Base-by-base conservation (phyloP, 2,113 vertebrate species). In the Erpornis zantholeuca region DNA sequence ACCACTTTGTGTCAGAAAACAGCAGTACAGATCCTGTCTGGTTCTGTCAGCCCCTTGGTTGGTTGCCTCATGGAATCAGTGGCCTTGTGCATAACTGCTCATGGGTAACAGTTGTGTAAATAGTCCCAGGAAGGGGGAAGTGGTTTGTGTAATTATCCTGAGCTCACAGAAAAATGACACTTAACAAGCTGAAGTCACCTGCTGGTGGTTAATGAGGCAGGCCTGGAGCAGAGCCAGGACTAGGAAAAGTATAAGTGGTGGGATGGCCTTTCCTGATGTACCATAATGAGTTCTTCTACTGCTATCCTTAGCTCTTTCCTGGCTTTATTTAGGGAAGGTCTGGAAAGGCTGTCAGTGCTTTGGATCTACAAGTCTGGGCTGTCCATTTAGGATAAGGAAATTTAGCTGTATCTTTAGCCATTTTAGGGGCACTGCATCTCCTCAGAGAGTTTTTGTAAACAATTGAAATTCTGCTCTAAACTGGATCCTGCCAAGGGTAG, bases 81-180 rank as follows among this genome's bases (percentile, higher is more conserved):
- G 82, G 38, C 73, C 70, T 52, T 19, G 22, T 29, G 44, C 8
- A 0, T 11, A 31, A 38, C 6, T 60, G 66, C 49, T 82, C 3
- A 0, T 15, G 15, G 1, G 15, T 17, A 56, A 60, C 15, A 4
- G 25, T 78, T 0, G 0, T 0, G 1, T 44, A 60, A 76, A 33
- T 19, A 31, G 52, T 72, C 29, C 22, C 17, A 1, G 5, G 52
- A 80, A 73, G 35, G 12, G 15, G 44, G 61, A 36, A 38, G 36
- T 15, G 18, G 50, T 27, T 38, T 49, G 22, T 53, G 10, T 85
- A 24, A 53, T 64, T 70, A 17, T 49, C 3, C 35, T 36, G 21
- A 1, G 2, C 60, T 64, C 38, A 7, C 28, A 40, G 36, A 40
- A 83, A 7, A 5, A 22, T 10, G 63, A 12, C 52, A 9, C 15